Conservation (phyloP, 2,797 vertebrate genomes). For the Sebastes dallii region DNA sequence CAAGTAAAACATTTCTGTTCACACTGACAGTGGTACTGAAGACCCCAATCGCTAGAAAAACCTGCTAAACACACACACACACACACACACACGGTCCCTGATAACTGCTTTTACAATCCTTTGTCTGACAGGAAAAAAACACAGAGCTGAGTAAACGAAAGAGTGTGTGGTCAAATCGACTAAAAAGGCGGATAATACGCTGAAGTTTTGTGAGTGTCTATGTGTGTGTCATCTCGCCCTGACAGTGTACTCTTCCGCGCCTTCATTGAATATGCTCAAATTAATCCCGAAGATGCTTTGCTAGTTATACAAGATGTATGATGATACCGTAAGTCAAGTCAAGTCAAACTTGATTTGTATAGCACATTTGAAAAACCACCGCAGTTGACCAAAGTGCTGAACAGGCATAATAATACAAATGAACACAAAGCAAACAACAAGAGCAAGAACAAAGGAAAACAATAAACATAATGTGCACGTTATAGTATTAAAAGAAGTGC, state of each 20-base stretch:
- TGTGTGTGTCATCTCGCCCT: not conserved
- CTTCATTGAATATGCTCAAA: not conserved
- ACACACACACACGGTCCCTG: not conserved
- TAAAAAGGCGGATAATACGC: not conserved
- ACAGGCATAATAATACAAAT: accelerated
- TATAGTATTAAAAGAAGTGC: no score
- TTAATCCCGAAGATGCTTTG: not conserved
- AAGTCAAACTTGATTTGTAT: no score
- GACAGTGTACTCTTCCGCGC: not conserved
- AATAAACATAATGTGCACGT: no score
- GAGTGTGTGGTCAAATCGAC: not conserved
- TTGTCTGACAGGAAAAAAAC: constrained; percentile 38
- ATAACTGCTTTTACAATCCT: constrained; percentile 27
- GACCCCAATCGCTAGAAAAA: not conserved
- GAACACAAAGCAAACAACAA: no score
- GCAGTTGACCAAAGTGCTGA: no score
- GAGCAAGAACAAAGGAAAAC: no score
- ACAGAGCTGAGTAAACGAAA: constrained; percentile 36
- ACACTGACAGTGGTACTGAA: not conserved
- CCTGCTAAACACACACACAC: constrained; percentile 1
- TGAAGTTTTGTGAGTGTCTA: not conserved
- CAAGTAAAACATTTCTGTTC: constrained; percentile 38
- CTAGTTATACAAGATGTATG: not conserved
- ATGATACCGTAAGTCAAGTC: not conserved
- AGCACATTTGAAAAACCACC: no score